Percentiles rank a stretch among this genome's conserved stretches.
Conservation (phyloP, 1,140 invertebrate species). For the Copidosoma floridanum region DNA sequence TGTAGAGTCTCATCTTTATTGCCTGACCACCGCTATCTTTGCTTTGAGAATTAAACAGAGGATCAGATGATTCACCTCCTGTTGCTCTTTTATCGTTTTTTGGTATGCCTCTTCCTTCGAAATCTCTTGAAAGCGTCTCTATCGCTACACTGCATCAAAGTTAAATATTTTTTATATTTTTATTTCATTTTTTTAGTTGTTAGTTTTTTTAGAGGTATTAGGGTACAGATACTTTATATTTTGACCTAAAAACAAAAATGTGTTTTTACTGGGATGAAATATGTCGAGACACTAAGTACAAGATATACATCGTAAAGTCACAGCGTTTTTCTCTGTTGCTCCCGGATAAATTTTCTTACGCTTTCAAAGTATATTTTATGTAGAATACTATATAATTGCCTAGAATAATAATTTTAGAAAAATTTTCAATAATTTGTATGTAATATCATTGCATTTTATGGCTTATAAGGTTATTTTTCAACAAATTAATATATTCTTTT, state of each 20-base stretch:
- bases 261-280: neutral
- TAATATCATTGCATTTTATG: no score
- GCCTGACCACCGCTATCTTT: neutral
- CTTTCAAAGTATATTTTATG: no score
- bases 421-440: no score
- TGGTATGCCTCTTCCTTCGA: neutral
- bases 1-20: conserved; percentile 16
- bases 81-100: neutral
- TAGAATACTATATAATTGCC: no score
- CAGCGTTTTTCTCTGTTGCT: neutral
- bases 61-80: neutral
- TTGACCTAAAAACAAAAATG: neutral
- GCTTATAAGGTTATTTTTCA: no score
- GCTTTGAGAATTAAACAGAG: neutral
- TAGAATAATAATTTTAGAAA: no score
- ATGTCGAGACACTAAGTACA: neutral
- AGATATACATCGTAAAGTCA: neutral
- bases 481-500: no score
- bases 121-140: conserved; percentile 3
- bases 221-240: no score
- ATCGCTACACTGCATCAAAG: neutral
- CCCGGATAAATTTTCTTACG: no score
- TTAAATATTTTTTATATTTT: neutral
- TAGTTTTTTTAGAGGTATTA: no score
- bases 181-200: neutral